These are phyloP conservation scores for Herpailurus yagouaroundi DNA, from an alignment of 2,113 vertebrate species.

Conservation along the genomic window DNA sequence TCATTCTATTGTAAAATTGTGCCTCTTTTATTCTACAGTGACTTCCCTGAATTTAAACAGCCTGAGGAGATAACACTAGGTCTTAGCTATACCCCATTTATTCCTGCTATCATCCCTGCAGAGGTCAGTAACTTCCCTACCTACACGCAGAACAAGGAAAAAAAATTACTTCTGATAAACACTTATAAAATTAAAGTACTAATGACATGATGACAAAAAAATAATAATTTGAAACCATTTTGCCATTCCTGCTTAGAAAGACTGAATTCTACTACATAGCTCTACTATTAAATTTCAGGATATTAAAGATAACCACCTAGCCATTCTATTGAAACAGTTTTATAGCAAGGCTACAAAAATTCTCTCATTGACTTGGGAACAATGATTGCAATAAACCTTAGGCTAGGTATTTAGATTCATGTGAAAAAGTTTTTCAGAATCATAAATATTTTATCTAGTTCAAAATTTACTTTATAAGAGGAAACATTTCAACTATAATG, in stretches of 20 bases:
- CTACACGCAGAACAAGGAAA: background rate
- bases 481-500: background rate
- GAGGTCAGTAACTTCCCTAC: background rate
- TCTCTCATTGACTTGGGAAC: background rate
- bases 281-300: constrained; percentile 13
- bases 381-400: background rate
- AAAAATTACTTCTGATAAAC: constrained; percentile 1
- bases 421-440: constrained; percentile 29
- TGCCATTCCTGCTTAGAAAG: constrained; percentile 16
- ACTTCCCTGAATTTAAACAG: constrained; percentile 18
- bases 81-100: background rate
- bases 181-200: constrained; percentile 2
- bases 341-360: constrained; percentile 18
- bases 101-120: background rate
- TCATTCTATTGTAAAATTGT: background rate
- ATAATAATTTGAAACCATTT: background rate
- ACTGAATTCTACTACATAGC: background rate
- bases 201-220: background rate
- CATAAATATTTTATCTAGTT: constrained; percentile 18
- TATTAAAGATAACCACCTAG: background rate
- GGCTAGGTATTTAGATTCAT: background rate
- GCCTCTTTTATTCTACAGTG: background rate
- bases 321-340: background rate
- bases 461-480: background rate
- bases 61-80: background rate